Evolutionary conservation across 2,888 invertebrate genomes (phyloP).

Genomic region (Drosophila koepferae): DNA sequence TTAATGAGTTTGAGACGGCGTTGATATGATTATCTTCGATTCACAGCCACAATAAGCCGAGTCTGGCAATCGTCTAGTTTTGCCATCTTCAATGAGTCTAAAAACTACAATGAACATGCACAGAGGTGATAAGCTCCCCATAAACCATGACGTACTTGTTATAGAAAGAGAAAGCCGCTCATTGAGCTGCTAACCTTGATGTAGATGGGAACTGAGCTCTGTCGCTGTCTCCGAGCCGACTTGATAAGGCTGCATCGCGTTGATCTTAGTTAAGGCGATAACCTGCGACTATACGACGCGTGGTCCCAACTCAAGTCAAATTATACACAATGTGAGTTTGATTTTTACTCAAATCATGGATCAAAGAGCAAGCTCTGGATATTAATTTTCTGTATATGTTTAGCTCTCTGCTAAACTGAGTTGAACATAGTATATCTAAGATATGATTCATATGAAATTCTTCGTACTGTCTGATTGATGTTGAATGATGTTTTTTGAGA

Average conservation of each 20-base stretch:
- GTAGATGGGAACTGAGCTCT: conserved; percentile 1
- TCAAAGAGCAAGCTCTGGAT: not conserved
- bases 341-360: not conserved
- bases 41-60: not conserved
- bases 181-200: conserved; percentile 27
- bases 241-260: conserved; percentile 1
- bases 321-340: not conserved
- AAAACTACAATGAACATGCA: conserved; percentile 14
- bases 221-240: conserved; percentile 12
- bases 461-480: too few species aligned
- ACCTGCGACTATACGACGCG: conserved; percentile 15
- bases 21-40: conserved; percentile 1
- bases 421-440: not conserved
- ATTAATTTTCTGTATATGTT: not conserved
- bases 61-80: conserved; percentile 56
- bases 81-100: conserved; percentile 17
- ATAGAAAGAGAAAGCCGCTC: not conserved
- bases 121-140: conserved; percentile 12
- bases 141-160: conserved; percentile 27
- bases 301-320: not conserved
- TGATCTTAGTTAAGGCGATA: conserved; percentile 25
- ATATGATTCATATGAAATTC: not conserved
- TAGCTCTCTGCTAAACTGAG: not conserved
- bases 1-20: conserved; percentile 2
- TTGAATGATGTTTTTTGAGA: too few species aligned